Evolutionary conservation across 1,140 invertebrate species (phyloP).

Genomic region (Drosophila rufa): DNA sequence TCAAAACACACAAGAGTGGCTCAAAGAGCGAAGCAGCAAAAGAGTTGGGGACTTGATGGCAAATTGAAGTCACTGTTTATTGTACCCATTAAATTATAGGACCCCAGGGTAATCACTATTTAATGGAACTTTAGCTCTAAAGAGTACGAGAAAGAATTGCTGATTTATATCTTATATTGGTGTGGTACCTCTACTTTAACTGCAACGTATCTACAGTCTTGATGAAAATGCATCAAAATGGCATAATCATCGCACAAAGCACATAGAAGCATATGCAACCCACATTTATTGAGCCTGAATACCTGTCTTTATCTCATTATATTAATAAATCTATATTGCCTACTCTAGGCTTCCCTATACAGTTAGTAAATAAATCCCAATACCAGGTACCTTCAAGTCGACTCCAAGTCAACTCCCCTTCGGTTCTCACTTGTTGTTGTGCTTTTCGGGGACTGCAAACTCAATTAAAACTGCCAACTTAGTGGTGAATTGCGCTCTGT

Average conservation of each 20-base stretch:
- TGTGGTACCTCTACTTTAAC: not conserved
- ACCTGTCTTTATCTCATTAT: too few relatives aligned
- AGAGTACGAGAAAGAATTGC: not conserved
- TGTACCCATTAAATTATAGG: conserved; percentile 1
- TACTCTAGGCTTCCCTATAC: not conserved
- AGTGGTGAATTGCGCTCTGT: conserved; percentile 35
- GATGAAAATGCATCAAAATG: not conserved
- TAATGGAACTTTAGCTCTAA: not conserved
- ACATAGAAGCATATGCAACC: too few relatives aligned
- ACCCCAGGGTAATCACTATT: not conserved
- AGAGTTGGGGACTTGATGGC: conserved; percentile 8
- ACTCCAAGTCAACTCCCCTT: not conserved
- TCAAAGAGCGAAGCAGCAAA: conserved; percentile 16
- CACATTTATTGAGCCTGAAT: too few relatives aligned
- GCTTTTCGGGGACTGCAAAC: conserved; percentile 48
- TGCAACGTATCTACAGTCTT: not conserved
- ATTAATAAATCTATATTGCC: not conserved
- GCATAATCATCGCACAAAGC: not conserved
- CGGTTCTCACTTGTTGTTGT: conserved; percentile 6
- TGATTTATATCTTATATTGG: not conserved
- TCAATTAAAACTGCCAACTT: conserved; percentile 67
- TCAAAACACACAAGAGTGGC: conserved; percentile 32
- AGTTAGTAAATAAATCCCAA: not conserved
- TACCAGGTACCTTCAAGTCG: conserved; percentile 12
- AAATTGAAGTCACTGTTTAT: conserved; percentile 11